Percentiles rank a stretch among this genome's conserved stretches.
Conservation (phyloP, 1,140 invertebrate genomes). For the Mya arenaria region DNA sequence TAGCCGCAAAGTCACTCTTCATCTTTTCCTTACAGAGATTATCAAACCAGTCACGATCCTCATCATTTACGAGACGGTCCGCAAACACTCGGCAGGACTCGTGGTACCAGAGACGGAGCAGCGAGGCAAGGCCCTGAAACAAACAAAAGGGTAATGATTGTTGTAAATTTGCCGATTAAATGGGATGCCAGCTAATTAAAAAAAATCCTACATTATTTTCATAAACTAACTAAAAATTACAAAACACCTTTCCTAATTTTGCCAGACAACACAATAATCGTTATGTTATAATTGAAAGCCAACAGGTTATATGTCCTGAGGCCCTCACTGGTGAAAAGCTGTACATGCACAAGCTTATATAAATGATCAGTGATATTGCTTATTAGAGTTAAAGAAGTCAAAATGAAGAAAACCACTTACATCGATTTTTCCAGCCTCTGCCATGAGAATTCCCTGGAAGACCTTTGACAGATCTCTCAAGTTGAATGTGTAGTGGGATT, state of each 20-base stretch:
- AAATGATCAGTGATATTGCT: too few relatives aligned
- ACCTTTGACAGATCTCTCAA: constrained; percentile 81
- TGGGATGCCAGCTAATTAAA: background rate
- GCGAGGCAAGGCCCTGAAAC: constrained; percentile 66
- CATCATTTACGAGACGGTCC: constrained; percentile 82
- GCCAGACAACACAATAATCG: background rate
- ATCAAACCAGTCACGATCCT: constrained; percentile 80
- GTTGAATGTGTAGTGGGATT: constrained; percentile 82
- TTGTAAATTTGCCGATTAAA: too few relatives aligned
- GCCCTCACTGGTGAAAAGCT: too few relatives aligned
- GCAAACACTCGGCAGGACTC: constrained; percentile 81
- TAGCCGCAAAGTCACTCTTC: constrained; percentile 76
- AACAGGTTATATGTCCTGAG: too few relatives aligned
- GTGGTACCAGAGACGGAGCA: constrained; percentile 81
- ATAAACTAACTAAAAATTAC: background rate
- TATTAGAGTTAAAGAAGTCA: too few relatives aligned
- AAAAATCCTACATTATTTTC: background rate
- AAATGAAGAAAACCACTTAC: too few relatives aligned
- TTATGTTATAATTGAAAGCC: too few relatives aligned
- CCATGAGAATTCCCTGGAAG: constrained; percentile 82
- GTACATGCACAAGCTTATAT: too few relatives aligned
- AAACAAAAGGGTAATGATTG: background rate
- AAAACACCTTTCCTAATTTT: background rate
- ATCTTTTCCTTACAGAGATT: constrained; percentile 77
- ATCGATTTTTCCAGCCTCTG: constrained; percentile 72